phyloP scores from a whole-genome alignment of 2,888 invertebrate species.

The Meandrusa payeni region DNA sequence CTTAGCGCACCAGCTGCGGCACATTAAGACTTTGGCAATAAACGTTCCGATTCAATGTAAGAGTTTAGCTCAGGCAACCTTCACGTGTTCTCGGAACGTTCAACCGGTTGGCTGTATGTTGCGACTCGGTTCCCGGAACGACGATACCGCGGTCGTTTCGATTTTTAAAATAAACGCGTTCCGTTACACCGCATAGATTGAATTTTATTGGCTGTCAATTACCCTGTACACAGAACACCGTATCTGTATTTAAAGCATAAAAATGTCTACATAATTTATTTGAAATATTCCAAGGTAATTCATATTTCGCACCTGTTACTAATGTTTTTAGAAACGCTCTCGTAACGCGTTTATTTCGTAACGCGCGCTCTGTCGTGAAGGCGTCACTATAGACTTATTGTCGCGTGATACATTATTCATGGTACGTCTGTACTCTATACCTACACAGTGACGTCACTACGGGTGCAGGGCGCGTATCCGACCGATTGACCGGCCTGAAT shows the following conservation, averaged over 20 bases:
- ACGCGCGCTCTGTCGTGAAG: conserved; percentile 23
- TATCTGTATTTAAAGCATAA: too few relatives aligned
- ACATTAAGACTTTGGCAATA: conserved; percentile 59
- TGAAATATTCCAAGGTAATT: too few relatives aligned
- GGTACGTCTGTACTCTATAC: conserved; percentile 23
- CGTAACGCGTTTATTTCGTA: conserved; percentile 22
- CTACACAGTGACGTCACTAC: conserved; percentile 25
- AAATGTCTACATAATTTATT: too few relatives aligned
- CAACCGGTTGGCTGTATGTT: conserved; percentile 53
- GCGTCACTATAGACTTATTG: conserved; percentile 29
- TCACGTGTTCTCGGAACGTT: conserved; percentile 63
- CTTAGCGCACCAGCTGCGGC: conserved; percentile 28
- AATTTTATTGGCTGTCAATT: conserved; percentile 61
- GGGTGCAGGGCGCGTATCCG: conserved; percentile 14
- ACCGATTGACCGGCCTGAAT: conserved; percentile 27
- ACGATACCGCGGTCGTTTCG: conserved; percentile 54
- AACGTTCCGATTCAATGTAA: conserved; percentile 54
- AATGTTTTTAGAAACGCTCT: too few relatives aligned
- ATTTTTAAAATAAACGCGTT: conserved; percentile 72
- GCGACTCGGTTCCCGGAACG: conserved; percentile 56
- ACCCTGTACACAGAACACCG: neutral
- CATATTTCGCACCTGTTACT: too few relatives aligned
- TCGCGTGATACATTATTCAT: conserved; percentile 32
- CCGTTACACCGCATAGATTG: conserved; percentile 54
- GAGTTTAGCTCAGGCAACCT: conserved; percentile 61